Conservation (phyloP, 2,113 vertebrate species). For the Psettodes erumei region DNA sequence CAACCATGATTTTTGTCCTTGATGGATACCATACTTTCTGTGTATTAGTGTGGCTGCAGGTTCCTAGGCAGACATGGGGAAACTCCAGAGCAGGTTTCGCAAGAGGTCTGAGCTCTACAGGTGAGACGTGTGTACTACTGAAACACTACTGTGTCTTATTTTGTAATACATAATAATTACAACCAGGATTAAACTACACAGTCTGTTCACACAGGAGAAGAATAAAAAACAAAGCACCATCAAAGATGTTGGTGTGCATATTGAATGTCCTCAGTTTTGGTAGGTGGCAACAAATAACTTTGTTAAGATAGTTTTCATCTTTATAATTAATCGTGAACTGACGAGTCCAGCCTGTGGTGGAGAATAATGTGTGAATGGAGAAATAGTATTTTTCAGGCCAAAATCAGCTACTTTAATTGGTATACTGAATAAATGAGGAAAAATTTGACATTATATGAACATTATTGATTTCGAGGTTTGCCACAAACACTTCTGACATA, state of each 20-base stretch:
- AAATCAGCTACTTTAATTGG: not conserved
- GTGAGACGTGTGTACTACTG: conserved; percentile 68
- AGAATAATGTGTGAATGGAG: not conserved
- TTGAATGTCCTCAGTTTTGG: not conserved
- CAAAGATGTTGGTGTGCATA: not conserved
- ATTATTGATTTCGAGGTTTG: not conserved
- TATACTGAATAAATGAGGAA: not conserved
- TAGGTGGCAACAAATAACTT: not conserved
- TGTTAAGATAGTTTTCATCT: not conserved
- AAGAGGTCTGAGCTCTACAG: conserved; percentile 87
- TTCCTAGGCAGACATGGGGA: conserved; percentile 85
- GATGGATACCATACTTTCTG: not conserved
- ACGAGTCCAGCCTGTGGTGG: not conserved
- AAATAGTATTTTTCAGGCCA: not conserved
- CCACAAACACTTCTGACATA: not conserved
- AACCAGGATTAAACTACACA: not conserved
- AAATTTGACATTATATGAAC: not conserved
- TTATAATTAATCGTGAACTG: not conserved
- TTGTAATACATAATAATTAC: not conserved
- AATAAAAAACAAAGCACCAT: not conserved
- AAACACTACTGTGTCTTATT: not conserved
- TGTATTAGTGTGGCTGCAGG: conserved; percentile 50
- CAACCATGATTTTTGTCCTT: not conserved
- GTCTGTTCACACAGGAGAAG: not conserved
- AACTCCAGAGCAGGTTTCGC: conserved; percentile 92